Conservation (phyloP, 2,113 vertebrate genomes). For the Oreochromis tanganicae region DNA sequence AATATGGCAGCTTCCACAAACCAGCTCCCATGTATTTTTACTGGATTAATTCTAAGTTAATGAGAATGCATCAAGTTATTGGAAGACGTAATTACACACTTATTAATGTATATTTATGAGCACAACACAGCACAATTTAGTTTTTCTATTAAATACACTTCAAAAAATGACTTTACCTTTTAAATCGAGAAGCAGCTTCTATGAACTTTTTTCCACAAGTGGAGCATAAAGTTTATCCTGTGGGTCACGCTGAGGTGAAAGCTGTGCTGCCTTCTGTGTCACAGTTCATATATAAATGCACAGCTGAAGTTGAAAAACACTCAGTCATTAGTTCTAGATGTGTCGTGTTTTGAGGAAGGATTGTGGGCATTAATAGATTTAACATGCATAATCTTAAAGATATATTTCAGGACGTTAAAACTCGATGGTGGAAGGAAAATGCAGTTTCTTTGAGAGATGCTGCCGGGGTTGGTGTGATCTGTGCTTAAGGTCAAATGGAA, state of each 20-base stretch:
- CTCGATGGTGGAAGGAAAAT: background rate
- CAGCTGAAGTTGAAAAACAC: background rate
- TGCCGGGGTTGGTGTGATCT: background rate
- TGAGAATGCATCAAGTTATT: background rate
- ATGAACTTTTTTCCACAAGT: no score
- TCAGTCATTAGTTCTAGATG: background rate
- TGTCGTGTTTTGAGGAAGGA: accelerated
- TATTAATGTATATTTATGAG: background rate
- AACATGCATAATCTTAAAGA: background rate
- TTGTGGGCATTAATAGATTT: background rate
- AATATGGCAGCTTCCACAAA: background rate
- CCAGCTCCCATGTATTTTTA: accelerated
- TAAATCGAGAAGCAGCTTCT: background rate
- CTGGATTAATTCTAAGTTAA: background rate
- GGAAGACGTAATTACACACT: background rate
- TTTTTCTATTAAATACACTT: background rate
- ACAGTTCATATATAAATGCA: background rate
- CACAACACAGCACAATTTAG: background rate
- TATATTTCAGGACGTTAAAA: background rate
- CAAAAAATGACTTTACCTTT: background rate
- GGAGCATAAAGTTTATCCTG: background rate
- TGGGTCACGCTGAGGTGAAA: background rate
- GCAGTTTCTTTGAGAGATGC: background rate
- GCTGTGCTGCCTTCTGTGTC: background rate
- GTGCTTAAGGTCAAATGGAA: background rate